Base-by-base conservation (phyloP, 2,113 vertebrate genomes). In the Oncorhynchus nerka region DNA sequence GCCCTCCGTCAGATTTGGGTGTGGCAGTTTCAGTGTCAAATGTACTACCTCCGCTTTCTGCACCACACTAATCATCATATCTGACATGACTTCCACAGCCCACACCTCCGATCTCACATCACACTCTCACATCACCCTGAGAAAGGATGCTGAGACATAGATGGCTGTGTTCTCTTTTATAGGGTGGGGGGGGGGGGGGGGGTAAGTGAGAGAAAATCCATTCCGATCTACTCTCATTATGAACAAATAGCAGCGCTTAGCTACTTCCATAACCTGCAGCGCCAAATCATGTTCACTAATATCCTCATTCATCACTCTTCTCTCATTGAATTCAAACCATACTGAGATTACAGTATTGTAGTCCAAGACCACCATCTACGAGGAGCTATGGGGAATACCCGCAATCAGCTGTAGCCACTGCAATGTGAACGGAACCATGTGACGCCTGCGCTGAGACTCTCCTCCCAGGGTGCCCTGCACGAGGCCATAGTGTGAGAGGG, bases 61-160 rank as follows among this genome's bases (percentile, higher is more conserved):
- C 20, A 57, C 19, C 55, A 57, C 15, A 6, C 4, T 15, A 57
- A 57, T 57, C 34, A 70, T 49, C 45, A 19, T 55, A 55, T 70
- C 68, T 71, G 55, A 64, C 68, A 15, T 74, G 13, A 55, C 59
- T 11, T 73, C 64, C 65, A 66, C n/a, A 70, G 57, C 59, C 19
- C 59, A 62, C 7, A n/a, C 59, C n/a, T 22, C 2, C 51, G 34
- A 48, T 55, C 51, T 55, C 51, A 55, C 51, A 55, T 55, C 68
- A 48, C 59, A 16, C n/a, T 64, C 5, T n/a, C 57, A 51, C 69
- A 68, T 5, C 59, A 62, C n/a, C 59, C 20, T 24, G 59, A 62
- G 59, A 22, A 24, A 62, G n/a, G 20, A 22, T 62, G 59, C 59
- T 24, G 59, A 62, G n/a, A n/a, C n/a, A 22, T 9, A 62, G 59